Percentiles rank a stretch among this genome's conserved stretches.
These are phyloP conservation scores for Intoshia linei DNA, from an alignment of 1,140 invertebrate species.

Conservation along the genomic window DNA sequence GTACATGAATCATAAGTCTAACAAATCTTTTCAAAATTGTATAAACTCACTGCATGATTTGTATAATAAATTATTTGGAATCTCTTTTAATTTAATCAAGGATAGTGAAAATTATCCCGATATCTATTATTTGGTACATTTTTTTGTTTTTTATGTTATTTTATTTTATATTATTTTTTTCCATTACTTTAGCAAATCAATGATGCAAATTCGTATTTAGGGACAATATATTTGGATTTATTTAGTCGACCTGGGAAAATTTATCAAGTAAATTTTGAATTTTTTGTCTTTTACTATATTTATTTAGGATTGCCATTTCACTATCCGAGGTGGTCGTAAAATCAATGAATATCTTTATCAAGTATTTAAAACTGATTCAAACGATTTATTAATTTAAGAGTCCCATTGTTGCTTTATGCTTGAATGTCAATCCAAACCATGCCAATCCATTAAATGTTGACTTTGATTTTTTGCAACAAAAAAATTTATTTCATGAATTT, in stretches of 20 bases:
- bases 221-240: slow-evolving; percentile 87
- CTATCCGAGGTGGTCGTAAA: slow-evolving; percentile 57
- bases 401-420: slow-evolving; percentile 67
- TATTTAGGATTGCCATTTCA: slow-evolving; percentile 61
- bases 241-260: slow-evolving; percentile 55
- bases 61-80: no score
- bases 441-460: slow-evolving; percentile 40
- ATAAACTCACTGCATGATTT: no score
- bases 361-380: slow-evolving; percentile 11
- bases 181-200: no score
- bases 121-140: no score
- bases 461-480: no score
- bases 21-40: no score
- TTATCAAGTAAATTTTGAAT: slow-evolving; percentile 30
- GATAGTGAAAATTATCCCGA: no score
- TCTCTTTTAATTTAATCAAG: no score
- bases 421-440: slow-evolving; percentile 47
- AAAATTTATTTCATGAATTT: slow-evolving; percentile 94
- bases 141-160: no score
- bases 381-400: slow-evolving; percentile 26
- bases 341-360: slow-evolving; percentile 48
- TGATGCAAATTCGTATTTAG: no score
- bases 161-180: no score
- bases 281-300: neutral
- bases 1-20: no score